A percentile compares a stretch with the other conserved stretches of the same genome.
phyloP scores from a whole-genome alignment of 2,797 vertebrate species.

The Serranus cabrilla region DNA sequence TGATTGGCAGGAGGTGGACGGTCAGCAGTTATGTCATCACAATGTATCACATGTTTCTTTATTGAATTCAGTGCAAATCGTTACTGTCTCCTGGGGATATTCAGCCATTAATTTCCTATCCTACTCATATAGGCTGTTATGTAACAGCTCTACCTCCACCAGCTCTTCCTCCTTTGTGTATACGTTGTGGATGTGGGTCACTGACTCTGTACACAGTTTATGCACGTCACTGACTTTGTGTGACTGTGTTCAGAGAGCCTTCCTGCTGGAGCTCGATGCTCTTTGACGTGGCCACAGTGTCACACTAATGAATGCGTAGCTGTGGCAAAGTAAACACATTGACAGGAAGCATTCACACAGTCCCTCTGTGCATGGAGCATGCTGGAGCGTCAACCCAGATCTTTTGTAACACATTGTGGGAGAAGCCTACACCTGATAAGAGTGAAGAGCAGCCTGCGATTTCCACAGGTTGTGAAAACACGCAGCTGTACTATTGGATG shows the following conservation, averaged over 20 bases:
- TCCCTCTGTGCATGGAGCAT: not conserved
- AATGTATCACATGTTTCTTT: constrained; percentile 1
- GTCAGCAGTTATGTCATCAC: constrained; percentile 26
- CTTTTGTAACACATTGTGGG: constrained; percentile 17
- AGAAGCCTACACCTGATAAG: not conserved
- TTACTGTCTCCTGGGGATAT: constrained; percentile 16
- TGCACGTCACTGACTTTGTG: constrained; percentile 28
- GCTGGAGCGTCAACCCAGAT: constrained; percentile 9
- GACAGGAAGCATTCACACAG: constrained; percentile 23
- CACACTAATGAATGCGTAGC: not conserved
- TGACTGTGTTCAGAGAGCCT: not conserved
- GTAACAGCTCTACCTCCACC: constrained; percentile 28
- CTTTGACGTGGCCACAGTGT: not conserved
- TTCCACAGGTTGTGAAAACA: constrained; percentile 50
- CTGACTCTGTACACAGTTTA: constrained; percentile 10
- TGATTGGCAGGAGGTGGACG: constrained; percentile 9
- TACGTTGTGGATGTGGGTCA: constrained; percentile 35
- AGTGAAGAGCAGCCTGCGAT: constrained; percentile 27
- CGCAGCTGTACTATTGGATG: constrained; percentile 15
- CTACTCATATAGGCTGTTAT: constrained; percentile 36
- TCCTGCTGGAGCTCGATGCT: not conserved
- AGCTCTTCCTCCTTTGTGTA: not conserved
- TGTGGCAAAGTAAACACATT: constrained; percentile 15
- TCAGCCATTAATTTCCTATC: constrained; percentile 31
- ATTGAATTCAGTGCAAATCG: constrained; percentile 7